Conservation (phyloP, 2,797 vertebrate genomes). For the Mormyrops boulengeri region DNA sequence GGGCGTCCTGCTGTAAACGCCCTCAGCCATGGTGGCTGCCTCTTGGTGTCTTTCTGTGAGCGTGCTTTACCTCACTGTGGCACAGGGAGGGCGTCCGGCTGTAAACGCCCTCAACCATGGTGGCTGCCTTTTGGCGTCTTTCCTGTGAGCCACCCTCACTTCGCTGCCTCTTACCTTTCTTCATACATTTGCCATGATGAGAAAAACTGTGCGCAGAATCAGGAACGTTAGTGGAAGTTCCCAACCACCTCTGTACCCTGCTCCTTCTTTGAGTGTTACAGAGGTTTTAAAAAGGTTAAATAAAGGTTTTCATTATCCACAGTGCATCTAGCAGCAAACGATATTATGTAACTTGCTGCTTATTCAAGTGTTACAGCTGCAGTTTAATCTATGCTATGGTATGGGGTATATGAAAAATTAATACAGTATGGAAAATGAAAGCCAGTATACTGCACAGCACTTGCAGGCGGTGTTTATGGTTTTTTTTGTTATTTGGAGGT, state of each 20-base stretch:
- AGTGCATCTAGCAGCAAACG: neutral
- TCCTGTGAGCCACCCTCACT: neutral
- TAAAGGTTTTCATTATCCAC: neutral
- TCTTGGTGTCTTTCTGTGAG: neutral
- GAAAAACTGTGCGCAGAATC: neutral
- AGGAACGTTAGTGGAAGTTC: neutral
- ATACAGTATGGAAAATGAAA: neutral
- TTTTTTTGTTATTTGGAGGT: neutral
- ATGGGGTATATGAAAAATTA: neutral
- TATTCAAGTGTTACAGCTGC: neutral
- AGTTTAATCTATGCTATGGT: neutral
- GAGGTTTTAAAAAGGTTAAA: neutral
- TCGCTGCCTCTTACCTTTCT: neutral
- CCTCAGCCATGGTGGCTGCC: neutral
- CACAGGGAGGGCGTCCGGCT: neutral
- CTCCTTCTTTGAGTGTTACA: neutral
- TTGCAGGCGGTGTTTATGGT: neutral
- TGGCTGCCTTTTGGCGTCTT: neutral
- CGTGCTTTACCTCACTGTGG: neutral
- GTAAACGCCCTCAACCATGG: neutral
- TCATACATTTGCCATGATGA: neutral
- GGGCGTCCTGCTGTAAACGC: neutral
- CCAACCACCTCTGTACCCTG: neutral
- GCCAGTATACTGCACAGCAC: neutral
- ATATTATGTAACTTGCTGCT: neutral